Percentiles rank a stretch among this genome's conserved stretches.
phyloP scores from a whole-genome alignment of 2,797 vertebrate species.

The Lagorchestes hirsutus region DNA sequence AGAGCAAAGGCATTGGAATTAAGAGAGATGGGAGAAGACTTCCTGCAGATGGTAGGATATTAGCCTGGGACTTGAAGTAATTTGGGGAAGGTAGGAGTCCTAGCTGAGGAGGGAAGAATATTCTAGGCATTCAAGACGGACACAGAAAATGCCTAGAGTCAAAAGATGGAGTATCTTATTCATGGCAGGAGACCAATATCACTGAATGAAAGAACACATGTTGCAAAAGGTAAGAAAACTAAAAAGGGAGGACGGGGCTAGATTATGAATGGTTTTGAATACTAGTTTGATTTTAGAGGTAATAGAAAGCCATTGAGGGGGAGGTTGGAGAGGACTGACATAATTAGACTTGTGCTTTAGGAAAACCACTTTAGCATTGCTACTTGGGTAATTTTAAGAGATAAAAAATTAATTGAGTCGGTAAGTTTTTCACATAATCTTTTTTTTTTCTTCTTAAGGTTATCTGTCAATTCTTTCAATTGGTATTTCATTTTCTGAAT shows the following conservation, averaged over 20 bases:
- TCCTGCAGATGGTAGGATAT: background rate
- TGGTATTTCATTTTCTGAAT: background rate
- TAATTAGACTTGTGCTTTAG: background rate
- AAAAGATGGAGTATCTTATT: too few species aligned
- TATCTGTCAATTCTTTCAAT: background rate
- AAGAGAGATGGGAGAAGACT: background rate
- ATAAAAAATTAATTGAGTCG: background rate
- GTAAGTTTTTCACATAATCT: background rate
- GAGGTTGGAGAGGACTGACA: background rate
- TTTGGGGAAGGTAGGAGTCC: too few species aligned
- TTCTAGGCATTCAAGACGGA: background rate
- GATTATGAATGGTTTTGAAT: background rate
- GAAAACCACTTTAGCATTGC: background rate
- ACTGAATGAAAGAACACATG: background rate
- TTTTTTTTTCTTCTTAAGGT: background rate
- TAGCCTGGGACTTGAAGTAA: background rate
- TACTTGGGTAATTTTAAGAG: background rate
- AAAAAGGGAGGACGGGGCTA: background rate
- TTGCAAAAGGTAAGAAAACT: background rate
- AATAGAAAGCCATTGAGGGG: background rate
- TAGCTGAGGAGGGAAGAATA: background rate
- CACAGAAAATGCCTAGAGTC: background rate
- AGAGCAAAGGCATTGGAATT: background rate
- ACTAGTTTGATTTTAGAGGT: background rate
- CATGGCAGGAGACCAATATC: too few species aligned